Percentiles rank a stretch among this genome's conserved stretches.
Evolutionary conservation across 2,888 invertebrate genomes (phyloP).

Genomic region (Clusia tigrina): DNA sequence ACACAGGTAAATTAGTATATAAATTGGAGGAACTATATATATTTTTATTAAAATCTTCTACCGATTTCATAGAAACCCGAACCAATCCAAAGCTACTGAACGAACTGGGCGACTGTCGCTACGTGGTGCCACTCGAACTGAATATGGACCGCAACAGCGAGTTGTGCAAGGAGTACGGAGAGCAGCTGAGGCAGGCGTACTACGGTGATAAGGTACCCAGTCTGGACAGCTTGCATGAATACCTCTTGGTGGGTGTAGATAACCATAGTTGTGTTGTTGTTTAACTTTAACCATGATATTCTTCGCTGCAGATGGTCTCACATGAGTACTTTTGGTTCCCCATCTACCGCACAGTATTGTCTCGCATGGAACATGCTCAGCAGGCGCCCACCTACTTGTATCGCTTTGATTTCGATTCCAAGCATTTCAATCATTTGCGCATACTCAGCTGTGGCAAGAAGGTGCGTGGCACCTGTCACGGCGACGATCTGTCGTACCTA

Average conservation of each 20-base stretch:
- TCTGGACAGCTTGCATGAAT: constrained; percentile 61
- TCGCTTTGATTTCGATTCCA: constrained; percentile 63
- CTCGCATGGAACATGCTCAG: constrained; percentile 53
- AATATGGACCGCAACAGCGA: constrained; percentile 56
- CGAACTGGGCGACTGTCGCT: constrained; percentile 57
- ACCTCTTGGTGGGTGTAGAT: constrained; percentile 50
- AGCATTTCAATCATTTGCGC: constrained; percentile 62
- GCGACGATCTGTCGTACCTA: constrained; percentile 62
- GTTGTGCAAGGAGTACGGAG: constrained; percentile 55
- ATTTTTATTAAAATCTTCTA: too few relatives aligned
- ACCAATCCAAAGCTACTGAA: constrained; percentile 57
- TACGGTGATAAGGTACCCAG: constrained; percentile 59
- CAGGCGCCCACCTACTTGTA: constrained; percentile 61
- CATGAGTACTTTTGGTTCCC: constrained; percentile 64
- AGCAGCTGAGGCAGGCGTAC: constrained; percentile 52
- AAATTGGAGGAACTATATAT: neutral
- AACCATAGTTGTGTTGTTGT: neutral
- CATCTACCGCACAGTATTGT: constrained; percentile 60
- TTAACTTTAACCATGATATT: neutral
- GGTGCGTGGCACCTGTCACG: constrained; percentile 62
- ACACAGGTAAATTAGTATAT: constrained; percentile 41
- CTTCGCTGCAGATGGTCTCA: constrained; percentile 55
- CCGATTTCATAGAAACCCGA: constrained; percentile 48
- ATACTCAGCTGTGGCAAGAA: constrained; percentile 61
- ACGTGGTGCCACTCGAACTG: constrained; percentile 59